Percentiles rank a stretch among this genome's conserved stretches.
Evolutionary conservation across 1,140 invertebrate species (phyloP).

Genomic region (Saccostrea glomerata): DNA sequence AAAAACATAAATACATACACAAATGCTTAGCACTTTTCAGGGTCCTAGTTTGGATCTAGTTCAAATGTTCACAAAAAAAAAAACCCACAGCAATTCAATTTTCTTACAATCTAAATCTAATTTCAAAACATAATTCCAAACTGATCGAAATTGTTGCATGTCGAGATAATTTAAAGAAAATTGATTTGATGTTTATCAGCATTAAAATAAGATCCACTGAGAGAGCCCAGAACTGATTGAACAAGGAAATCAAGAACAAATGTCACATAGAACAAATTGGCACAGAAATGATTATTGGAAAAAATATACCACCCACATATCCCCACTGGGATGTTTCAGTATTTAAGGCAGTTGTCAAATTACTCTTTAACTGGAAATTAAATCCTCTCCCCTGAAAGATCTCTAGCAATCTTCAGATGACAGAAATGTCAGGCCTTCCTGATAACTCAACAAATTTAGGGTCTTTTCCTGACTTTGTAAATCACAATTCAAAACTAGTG

Average conservation of each 20-base stretch:
- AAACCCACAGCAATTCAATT: background rate
- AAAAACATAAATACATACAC: slow-evolving; percentile 3
- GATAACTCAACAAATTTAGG: background rate
- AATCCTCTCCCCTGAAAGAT: background rate
- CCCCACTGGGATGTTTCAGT: background rate
- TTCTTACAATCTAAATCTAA: background rate
- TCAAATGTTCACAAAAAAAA: background rate
- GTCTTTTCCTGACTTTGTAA: background rate
- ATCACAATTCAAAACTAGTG: background rate
- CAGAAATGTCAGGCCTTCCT: background rate
- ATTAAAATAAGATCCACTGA: background rate
- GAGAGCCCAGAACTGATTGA: background rate
- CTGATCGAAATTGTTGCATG: background rate
- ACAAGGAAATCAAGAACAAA: background rate
- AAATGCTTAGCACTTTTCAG: slow-evolving; percentile 4
- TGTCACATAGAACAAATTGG: background rate
- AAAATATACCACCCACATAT: background rate
- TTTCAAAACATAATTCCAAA: background rate
- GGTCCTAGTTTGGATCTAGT: background rate
- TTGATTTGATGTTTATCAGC: background rate
- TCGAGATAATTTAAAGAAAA: background rate
- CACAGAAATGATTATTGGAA: background rate
- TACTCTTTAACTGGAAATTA: background rate
- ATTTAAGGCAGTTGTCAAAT: background rate
- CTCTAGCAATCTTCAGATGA: background rate